phyloP scores from a whole-genome alignment of 2,113 vertebrate species.

The Monopterus albus region DNA sequence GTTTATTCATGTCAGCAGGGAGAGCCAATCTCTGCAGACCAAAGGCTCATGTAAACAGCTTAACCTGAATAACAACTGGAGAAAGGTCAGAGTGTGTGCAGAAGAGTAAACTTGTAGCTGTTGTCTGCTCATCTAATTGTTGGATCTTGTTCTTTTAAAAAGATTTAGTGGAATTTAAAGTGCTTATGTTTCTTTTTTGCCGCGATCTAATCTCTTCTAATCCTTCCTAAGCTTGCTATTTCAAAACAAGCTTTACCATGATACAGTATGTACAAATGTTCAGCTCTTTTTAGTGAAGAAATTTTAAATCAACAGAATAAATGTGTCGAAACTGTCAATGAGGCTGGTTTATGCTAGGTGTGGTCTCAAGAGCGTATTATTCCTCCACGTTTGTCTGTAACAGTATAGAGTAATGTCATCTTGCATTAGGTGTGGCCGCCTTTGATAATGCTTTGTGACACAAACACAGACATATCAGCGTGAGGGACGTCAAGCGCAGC shows the following conservation, averaged over 20 bases:
- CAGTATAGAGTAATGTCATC: conserved; percentile 35
- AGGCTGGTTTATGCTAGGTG: conserved; percentile 26
- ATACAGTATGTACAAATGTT: conserved; percentile 23
- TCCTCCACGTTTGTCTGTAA: conserved; percentile 24
- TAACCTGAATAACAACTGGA: conserved; percentile 45
- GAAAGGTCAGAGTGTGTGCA: conserved; percentile 9
- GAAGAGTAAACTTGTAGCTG: conserved; percentile 3
- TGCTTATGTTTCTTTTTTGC: conserved; percentile 28
- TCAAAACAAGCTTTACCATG: conserved; percentile 19
- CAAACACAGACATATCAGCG: conserved; percentile 37
- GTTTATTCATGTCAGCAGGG: conserved; percentile 47
- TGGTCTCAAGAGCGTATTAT: not conserved
- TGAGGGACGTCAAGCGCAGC: conserved; percentile 50
- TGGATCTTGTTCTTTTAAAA: conserved; percentile 46
- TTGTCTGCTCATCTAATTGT: conserved; percentile 47
- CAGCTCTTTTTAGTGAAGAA: conserved; percentile 5
- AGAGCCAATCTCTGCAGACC: conserved; percentile 36
- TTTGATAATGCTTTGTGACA: conserved; percentile 35
- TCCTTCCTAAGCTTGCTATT: conserved; percentile 44
- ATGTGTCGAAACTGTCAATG: conserved; percentile 15
- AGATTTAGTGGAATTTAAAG: conserved; percentile 43
- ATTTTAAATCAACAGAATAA: conserved; percentile 41
- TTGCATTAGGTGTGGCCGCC: conserved; percentile 31
- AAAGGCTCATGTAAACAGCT: conserved; percentile 32
- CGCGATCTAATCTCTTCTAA: conserved; percentile 57